Conservation (phyloP, 2,888 invertebrate species). For the Andricus curvator region DNA sequence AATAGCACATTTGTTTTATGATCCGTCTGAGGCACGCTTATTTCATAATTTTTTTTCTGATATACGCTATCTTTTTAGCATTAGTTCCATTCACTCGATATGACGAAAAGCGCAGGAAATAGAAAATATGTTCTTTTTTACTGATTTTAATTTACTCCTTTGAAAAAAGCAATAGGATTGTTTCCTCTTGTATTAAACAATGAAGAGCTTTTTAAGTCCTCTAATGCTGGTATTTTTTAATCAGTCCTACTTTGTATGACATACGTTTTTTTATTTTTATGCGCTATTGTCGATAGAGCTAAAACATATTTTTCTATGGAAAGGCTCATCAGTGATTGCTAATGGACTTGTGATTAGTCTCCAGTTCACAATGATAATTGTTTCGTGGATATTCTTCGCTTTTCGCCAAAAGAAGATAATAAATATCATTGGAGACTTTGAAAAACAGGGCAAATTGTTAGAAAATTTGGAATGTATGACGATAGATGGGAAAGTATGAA, state of each 20-base stretch:
- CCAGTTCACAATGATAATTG: background rate
- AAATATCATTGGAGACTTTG: background rate
- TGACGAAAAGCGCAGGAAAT: background rate
- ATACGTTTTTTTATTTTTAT: background rate
- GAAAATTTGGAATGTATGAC: background rate
- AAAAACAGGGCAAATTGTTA: background rate
- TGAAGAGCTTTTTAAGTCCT: background rate
- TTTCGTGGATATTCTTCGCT: background rate
- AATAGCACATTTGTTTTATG: background rate
- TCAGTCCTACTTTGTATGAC: background rate
- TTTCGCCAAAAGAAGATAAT: background rate
- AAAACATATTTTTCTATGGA: background rate
- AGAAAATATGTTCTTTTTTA: background rate
- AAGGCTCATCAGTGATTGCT: background rate
- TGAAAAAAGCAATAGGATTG: slow-evolving; percentile 1
- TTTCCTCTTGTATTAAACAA: background rate
- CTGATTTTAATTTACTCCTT: background rate
- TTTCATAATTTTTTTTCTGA: background rate
- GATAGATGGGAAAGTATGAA: background rate
- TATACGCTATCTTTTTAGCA: background rate
- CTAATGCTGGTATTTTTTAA: background rate
- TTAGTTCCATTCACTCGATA: background rate
- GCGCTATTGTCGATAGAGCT: background rate
- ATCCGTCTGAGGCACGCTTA: background rate
- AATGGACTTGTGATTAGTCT: background rate